Percentiles rank a stretch among this genome's conserved stretches.
Conservation (phyloP, 2,797 vertebrate species). For the Oryzias sinensis region DNA sequence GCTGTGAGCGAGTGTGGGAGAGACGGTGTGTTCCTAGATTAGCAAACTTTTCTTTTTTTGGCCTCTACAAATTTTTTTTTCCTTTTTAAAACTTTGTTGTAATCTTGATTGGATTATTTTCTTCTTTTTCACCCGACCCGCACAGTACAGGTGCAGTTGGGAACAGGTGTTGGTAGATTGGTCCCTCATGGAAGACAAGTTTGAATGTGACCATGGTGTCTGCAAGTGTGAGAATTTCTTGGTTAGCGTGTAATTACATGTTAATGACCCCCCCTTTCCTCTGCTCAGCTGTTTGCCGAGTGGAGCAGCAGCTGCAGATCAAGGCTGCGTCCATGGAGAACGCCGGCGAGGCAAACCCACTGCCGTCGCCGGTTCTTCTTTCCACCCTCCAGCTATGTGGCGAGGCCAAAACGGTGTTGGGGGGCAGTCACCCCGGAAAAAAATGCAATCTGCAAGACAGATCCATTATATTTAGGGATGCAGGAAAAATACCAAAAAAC, state of each 20-base stretch:
- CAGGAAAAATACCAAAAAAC: constrained; percentile 26
- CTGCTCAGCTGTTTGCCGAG: constrained; percentile 51
- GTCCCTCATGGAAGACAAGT: constrained; percentile 60
- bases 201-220: constrained; percentile 37
- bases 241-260: constrained; percentile 56
- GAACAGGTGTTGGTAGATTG: constrained; percentile 70
- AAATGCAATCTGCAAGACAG: constrained; percentile 54
- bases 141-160: constrained; percentile 28
- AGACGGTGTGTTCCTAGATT: constrained; percentile 53
- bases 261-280: constrained; percentile 59
- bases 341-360: constrained; percentile 41
- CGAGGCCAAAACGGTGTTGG: constrained; percentile 54
- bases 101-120: constrained; percentile 26
- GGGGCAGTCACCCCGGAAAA: constrained; percentile 63
- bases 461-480: constrained; percentile 36
- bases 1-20: constrained; percentile 32
- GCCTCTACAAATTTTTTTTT: too few species aligned
- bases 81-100: constrained; percentile 17
- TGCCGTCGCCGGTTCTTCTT: constrained; percentile 49
- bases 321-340: constrained; percentile 30
- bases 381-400: constrained; percentile 42
- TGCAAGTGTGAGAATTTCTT: constrained; percentile 17
- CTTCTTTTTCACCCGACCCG: constrained; percentile 20
- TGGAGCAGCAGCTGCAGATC: constrained; percentile 42
- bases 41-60: constrained; percentile 34